Percentiles rank a stretch among this genome's conserved stretches.
Evolutionary conservation across 2,113 vertebrate species (phyloP).

Genomic region (Muntiacus reevesi): DNA sequence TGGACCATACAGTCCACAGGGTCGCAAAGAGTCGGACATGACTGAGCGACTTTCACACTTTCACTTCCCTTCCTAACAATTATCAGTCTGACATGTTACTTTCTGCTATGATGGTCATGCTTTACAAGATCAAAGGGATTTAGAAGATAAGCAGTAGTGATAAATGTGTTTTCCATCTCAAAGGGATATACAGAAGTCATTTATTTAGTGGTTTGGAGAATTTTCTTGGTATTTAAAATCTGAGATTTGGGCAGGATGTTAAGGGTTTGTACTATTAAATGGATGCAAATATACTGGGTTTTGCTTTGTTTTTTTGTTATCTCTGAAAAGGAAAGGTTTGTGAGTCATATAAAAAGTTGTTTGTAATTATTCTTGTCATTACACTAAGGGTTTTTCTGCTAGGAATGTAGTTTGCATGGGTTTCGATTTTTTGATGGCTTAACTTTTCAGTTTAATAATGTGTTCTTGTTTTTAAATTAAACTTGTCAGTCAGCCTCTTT

Average conservation of each 20-base stretch:
- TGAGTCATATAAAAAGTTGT: not conserved
- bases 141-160: not conserved
- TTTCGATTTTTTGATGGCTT: slow-evolving; percentile 35
- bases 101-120: not conserved
- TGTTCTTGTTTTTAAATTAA: slow-evolving; percentile 57
- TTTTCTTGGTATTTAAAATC: slow-evolving; percentile 37
- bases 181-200: not conserved
- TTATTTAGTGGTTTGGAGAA: slow-evolving; percentile 2
- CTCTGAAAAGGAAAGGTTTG: not conserved
- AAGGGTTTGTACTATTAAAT: slow-evolving; percentile 12
- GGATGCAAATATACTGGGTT: not conserved
- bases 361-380: slow-evolving; percentile 12
- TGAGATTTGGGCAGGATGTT: not conserved
- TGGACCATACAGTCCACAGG: not conserved
- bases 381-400: slow-evolving; percentile 45
- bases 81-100: not conserved
- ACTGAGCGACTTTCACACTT: not conserved
- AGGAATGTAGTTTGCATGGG: slow-evolving; percentile 19
- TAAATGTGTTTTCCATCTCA: not conserved
- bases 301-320: not conserved
- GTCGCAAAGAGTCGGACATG: not conserved
- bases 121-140: not conserved
- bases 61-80: not conserved
- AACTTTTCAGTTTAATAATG: slow-evolving; percentile 57
- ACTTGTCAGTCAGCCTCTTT: slow-evolving; percentile 35